Evolutionary conservation across 2,113 vertebrate species (phyloP).

Genomic region (Petrocephalus zakoni): DNA sequence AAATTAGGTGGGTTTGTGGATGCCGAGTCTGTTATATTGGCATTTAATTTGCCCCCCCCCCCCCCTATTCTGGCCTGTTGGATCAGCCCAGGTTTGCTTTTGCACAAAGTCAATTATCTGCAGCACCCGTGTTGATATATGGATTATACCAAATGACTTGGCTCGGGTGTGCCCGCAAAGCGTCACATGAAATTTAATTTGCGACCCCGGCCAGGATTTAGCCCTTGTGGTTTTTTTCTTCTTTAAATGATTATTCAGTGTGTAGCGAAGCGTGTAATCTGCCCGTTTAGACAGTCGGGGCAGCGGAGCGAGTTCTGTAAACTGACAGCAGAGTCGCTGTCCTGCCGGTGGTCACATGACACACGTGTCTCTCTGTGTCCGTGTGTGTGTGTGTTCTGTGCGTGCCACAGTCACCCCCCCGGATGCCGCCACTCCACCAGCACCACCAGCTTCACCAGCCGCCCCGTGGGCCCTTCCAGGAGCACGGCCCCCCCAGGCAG

Average conservation of each 20-base stretch:
- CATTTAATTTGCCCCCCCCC: conserved; percentile 16
- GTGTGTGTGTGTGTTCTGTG: neutral
- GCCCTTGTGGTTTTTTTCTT: conserved; percentile 34
- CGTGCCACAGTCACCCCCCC: neutral
- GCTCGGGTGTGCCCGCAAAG: conserved; percentile 47
- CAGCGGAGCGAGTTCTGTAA: conserved; percentile 19
- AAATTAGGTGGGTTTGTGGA: neutral
- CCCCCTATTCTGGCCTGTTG: conserved; percentile 31
- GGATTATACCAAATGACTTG: conserved; percentile 54
- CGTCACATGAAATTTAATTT: conserved; percentile 56
- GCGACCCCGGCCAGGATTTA: conserved; percentile 53
- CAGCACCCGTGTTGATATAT: conserved; percentile 47
- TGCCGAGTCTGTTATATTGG: conserved; percentile 13
- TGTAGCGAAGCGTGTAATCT: conserved; percentile 53
- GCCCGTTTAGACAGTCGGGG: conserved; percentile 36
- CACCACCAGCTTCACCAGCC: conserved; percentile 59
- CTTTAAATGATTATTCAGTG: conserved; percentile 44
- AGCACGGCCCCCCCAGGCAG: conserved; percentile 69
- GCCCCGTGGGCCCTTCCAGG: conserved; percentile 77
- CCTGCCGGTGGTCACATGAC: neutral
- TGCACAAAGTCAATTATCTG: conserved; percentile 44
- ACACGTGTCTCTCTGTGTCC: neutral
- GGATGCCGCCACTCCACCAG: conserved; percentile 70
- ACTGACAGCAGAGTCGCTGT: conserved; percentile 8
- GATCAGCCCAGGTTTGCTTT: conserved; percentile 34